phyloP scores from a whole-genome alignment of 2,888 invertebrate genomes.

The Drosophila anceps region DNA sequence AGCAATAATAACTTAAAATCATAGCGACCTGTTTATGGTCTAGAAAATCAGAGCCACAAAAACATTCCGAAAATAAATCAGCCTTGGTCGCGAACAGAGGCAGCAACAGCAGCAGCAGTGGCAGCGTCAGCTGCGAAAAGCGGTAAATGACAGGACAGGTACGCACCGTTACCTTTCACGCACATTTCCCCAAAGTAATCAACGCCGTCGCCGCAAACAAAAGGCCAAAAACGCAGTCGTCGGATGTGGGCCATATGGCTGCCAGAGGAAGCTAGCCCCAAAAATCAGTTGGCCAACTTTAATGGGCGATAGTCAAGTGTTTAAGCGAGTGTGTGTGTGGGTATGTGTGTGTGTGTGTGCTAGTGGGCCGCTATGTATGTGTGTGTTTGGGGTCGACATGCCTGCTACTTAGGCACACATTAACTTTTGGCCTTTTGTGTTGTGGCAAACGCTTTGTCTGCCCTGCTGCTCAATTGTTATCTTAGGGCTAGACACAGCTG shows the following conservation, averaged over 20 bases:
- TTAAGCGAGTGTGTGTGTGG: conserved; percentile 21
- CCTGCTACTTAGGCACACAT: conserved; percentile 75
- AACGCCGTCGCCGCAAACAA: conserved; percentile 73
- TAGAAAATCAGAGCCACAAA: conserved; percentile 52
- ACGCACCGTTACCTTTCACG: conserved; percentile 73
- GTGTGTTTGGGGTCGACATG: conserved; percentile 34
- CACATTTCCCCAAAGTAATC: conserved; percentile 80
- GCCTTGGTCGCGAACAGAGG: conserved; percentile 24
- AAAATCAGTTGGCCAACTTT: conserved; percentile 55
- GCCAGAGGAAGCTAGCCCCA: conserved; percentile 28
- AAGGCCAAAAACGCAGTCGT: conserved; percentile 44
- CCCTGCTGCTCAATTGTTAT: conserved; percentile 57
- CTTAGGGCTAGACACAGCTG: conserved; percentile 74
- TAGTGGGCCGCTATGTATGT: neutral
- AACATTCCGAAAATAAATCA: conserved; percentile 60
- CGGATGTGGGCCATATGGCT: conserved; percentile 55
- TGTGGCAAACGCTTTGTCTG: conserved; percentile 62
- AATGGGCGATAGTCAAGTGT: conserved; percentile 46
- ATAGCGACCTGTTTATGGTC: conserved; percentile 55
- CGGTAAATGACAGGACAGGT: conserved; percentile 75
- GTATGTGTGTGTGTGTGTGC: conserved; percentile 12
- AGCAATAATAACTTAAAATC: conserved; percentile 66
- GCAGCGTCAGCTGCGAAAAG: conserved; percentile 42
- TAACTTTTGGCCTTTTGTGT: conserved; percentile 80
- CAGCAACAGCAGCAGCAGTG: conserved; percentile 19